These are phyloP conservation scores for Neodon shergylaensis DNA, from an alignment of 2,113 vertebrate species.

Conservation along the genomic window DNA sequence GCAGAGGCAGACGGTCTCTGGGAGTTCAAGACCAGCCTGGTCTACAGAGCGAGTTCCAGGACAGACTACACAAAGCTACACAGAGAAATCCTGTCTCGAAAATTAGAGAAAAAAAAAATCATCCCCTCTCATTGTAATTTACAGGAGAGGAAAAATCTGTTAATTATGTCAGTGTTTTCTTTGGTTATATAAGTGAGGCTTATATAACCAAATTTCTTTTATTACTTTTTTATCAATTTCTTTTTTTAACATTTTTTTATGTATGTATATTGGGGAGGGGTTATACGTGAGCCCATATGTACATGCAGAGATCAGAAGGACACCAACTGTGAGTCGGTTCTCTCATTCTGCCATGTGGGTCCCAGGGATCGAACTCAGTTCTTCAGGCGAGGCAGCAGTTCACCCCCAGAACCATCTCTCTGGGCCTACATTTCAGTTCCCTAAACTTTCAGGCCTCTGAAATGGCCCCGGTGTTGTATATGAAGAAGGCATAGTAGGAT, in stretches of 20 bases:
- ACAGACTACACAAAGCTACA: too few species aligned
- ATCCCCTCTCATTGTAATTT: not conserved
- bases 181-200: not conserved
- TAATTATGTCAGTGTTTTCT: slow-evolving; percentile 21
- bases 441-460: slow-evolving; percentile 37
- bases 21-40: too few species aligned
- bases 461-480: not conserved
- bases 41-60: too few species aligned
- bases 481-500: slow-evolving; percentile 22
- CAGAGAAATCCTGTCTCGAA: too few species aligned
- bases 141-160: not conserved
- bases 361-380: not conserved
- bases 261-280: not conserved
- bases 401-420: not conserved
- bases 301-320: not conserved
- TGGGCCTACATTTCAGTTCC: not conserved
- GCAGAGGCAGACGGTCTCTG: too few species aligned
- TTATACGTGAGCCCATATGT: too few species aligned
- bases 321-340: accelerated
- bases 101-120: too few species aligned
- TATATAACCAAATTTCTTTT: slow-evolving; percentile 3
- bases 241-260: not conserved
- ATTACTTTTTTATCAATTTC: not conserved
- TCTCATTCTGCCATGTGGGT: not conserved
- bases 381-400: too few species aligned